Evolutionary conservation across 2,888 invertebrate genomes (phyloP).

Genomic region (Phalangium opilio): DNA sequence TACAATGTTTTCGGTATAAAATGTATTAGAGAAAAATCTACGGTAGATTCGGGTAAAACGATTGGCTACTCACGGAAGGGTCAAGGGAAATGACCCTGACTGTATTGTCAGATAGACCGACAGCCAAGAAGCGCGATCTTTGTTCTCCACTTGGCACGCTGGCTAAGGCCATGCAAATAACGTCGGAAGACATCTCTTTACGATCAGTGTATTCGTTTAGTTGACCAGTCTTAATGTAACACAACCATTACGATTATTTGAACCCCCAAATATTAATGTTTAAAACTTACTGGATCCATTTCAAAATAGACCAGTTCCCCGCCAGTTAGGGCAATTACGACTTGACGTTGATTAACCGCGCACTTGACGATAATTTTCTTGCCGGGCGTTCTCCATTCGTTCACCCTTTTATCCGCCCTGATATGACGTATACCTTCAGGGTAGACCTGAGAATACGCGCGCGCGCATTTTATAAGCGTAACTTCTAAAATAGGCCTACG

Average conservation of each 20-base stretch:
- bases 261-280: not conserved
- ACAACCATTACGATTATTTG: conserved; percentile 6
- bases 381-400: conserved; percentile 98
- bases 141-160: conserved; percentile 90
- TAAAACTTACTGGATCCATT: conserved; percentile 82
- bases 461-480: too few species aligned
- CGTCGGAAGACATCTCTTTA: conserved; percentile 90
- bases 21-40: too few species aligned
- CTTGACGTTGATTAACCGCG: conserved; percentile 95
- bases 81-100: conserved; percentile 95
- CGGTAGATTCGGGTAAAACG: not conserved
- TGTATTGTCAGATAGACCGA: conserved; percentile 88
- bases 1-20: too few species aligned
- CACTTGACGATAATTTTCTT: conserved; percentile 94
- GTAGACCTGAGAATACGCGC: conserved; percentile 58
- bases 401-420: conserved; percentile 90
- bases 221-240: conserved; percentile 80
- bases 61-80: conserved; percentile 51
- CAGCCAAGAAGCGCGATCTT: conserved; percentile 85
- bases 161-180: conserved; percentile 95
- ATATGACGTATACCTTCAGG: conserved; percentile 91
- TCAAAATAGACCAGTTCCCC: conserved; percentile 98
- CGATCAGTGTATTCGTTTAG: conserved; percentile 96
- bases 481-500: too few species aligned
- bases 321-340: conserved; percentile 91